phyloP scores from a whole-genome alignment of 2,113 vertebrate species.

The Rhegmatorhina hoffmannsi region DNA sequence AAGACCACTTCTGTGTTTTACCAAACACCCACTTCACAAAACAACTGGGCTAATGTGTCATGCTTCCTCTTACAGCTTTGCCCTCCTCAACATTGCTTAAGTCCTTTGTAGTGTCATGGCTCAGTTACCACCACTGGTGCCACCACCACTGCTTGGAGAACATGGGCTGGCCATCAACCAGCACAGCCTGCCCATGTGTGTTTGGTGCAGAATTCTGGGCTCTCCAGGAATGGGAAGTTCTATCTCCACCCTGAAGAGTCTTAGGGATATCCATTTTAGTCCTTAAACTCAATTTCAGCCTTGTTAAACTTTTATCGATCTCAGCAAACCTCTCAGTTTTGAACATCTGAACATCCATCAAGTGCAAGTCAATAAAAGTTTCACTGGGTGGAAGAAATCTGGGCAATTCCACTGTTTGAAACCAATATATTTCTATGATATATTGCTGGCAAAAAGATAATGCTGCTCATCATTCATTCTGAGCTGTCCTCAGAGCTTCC shows the following conservation, averaged over 20 bases:
- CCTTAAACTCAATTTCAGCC: neutral
- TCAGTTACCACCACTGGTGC: neutral
- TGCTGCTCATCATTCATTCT: neutral
- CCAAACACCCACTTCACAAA: neutral
- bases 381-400: neutral
- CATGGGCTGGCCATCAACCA: neutral
- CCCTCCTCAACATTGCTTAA: neutral
- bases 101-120: neutral
- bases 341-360: neutral
- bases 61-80: neutral
- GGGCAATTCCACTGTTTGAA: neutral
- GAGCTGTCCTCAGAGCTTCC: neutral
- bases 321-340: neutral
- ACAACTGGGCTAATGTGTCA: neutral
- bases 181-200: fast-evolving
- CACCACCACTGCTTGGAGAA: neutral
- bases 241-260: neutral
- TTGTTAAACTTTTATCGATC: neutral
- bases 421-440: neutral
- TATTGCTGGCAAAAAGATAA: neutral
- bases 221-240: neutral
- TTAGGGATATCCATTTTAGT: neutral
- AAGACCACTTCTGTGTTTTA: conserved; percentile 15
- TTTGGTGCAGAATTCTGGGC: neutral
- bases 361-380: neutral